These are phyloP conservation scores for Psilanteris sp. DNA, from an alignment of 1,140 invertebrate species.

Conservation along the genomic window DNA sequence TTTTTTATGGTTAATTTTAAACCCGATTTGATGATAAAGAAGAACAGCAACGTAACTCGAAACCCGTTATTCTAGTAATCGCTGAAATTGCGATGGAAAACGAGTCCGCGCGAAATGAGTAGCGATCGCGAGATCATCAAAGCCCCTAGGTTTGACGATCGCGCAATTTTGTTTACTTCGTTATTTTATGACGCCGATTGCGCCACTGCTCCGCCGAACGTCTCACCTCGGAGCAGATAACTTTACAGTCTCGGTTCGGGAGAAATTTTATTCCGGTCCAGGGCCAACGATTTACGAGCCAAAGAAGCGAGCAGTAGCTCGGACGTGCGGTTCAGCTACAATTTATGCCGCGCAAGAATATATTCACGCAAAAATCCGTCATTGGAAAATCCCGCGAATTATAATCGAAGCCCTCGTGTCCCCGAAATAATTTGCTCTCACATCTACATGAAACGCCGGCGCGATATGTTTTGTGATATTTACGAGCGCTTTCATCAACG, in stretches of 20 bases:
- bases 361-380: slow-evolving; percentile 39
- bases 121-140: slow-evolving; percentile 38
- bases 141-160: slow-evolving; percentile 41
- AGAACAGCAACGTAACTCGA: slow-evolving; percentile 7
- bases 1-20: too few relatives aligned
- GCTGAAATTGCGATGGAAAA: slow-evolving; percentile 40
- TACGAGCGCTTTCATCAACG: too few relatives aligned
- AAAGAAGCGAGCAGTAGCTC: slow-evolving; percentile 39
- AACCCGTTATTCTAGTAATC: slow-evolving; percentile 38
- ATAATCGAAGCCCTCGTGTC: slow-evolving; percentile 6
- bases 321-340: slow-evolving; percentile 5
- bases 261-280: too few relatives aligned
- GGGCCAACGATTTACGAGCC: slow-evolving; percentile 46
- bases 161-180: slow-evolving; percentile 44
- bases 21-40: slow-evolving; percentile 14
- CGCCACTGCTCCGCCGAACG: slow-evolving; percentile 11
- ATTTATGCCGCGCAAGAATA: slow-evolving; percentile 44
- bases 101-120: slow-evolving; percentile 33
- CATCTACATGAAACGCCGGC: too few relatives aligned
- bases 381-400: slow-evolving; percentile 24
- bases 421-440: not conserved
- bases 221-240: slow-evolving; percentile 44
- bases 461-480: too few relatives aligned
- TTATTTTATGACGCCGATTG: slow-evolving; percentile 54
- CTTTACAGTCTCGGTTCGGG: slow-evolving; percentile 45